Conservation (phyloP, 2,797 vertebrate species). For the Parauchenoglanis punctatus region DNA sequence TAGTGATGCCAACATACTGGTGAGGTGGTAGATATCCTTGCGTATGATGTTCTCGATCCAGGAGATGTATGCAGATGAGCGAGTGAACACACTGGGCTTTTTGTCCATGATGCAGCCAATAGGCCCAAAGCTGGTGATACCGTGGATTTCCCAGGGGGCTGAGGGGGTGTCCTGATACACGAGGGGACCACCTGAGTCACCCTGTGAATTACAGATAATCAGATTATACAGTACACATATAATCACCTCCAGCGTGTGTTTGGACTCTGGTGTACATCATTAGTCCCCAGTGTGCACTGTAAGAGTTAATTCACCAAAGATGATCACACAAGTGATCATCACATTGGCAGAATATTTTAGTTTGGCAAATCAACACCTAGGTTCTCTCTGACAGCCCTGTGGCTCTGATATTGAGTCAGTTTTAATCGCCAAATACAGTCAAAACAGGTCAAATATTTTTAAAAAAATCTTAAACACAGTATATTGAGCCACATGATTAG, state of each 20-base stretch:
- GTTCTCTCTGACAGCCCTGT: neutral
- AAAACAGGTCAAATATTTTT: neutral
- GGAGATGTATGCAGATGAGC: slow-evolving; percentile 73
- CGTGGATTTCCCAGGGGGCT: slow-evolving; percentile 74
- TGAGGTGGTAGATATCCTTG: slow-evolving; percentile 72
- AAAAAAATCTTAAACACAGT: neutral
- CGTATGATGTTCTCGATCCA: slow-evolving; percentile 76
- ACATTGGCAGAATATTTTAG: neutral
- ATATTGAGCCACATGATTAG: neutral
- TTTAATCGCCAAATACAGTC: neutral
- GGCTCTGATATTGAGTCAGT: neutral
- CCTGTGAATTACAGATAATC: slow-evolving; percentile 63
- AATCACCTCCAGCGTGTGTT: neutral
- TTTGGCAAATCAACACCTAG: neutral
- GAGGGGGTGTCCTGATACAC: slow-evolving; percentile 71
- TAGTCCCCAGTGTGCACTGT: neutral
- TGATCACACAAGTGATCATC: neutral
- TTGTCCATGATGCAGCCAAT: slow-evolving; percentile 81
- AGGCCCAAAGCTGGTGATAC: slow-evolving; percentile 81
- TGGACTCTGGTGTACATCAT: neutral
- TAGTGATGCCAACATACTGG: slow-evolving; percentile 62
- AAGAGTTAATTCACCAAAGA: slow-evolving; percentile 19
- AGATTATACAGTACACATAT: neutral
- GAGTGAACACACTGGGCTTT: slow-evolving; percentile 81
- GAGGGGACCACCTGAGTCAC: slow-evolving; percentile 79